Conservation (phyloP, 2,797 vertebrate genomes). For the Synaphobranchus kaupii region DNA sequence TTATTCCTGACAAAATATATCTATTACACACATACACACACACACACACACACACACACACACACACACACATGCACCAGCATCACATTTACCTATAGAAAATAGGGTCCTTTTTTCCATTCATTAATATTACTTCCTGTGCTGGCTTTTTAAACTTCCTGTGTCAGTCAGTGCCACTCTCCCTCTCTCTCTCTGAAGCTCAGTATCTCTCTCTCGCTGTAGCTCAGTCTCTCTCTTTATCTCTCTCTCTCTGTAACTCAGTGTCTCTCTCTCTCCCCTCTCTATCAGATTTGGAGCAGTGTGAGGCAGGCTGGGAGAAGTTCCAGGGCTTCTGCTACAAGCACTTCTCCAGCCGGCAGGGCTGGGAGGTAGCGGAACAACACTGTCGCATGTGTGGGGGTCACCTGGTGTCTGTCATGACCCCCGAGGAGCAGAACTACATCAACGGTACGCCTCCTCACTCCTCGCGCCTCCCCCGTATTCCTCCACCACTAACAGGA, state of each 20-base stretch:
- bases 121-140: neutral
- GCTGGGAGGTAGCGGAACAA: slow-evolving; percentile 87
- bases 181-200: neutral
- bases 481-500: slow-evolving; percentile 45
- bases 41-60: too few relatives aligned
- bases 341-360: slow-evolving; percentile 77
- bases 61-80: neutral
- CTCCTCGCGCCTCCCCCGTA: slow-evolving; percentile 41
- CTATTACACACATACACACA: too few relatives aligned
- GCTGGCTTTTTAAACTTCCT: neutral
- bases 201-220: neutral
- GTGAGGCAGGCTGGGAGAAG: slow-evolving; percentile 86
- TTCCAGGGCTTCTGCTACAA: slow-evolving; percentile 91
- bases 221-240: neutral
- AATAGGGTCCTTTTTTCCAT: neutral
- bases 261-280: neutral
- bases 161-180: neutral
- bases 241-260: neutral
- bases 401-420: slow-evolving; percentile 89
- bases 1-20: neutral
- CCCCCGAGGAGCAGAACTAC: slow-evolving; percentile 89
- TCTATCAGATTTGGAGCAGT: slow-evolving; percentile 63
- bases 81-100: neutral
- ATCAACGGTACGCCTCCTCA: slow-evolving; percentile 81
- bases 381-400: slow-evolving; percentile 81